Conservation (phyloP, 2,888 invertebrate genomes). For the Dryobota labecula region DNA sequence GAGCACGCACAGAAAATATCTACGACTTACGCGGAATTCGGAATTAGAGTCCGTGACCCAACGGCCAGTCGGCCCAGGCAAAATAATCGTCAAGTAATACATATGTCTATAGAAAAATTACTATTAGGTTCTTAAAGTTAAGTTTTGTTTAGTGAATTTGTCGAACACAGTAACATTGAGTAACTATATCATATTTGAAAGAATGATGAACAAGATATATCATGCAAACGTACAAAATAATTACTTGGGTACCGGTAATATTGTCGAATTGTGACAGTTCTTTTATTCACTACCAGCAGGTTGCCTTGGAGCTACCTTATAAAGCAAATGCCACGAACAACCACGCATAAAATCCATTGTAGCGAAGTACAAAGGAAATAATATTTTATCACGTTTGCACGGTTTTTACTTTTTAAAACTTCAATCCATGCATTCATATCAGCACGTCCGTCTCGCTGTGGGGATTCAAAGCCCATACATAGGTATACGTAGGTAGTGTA, state of each 20-base stretch:
- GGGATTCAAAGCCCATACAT: conserved; percentile 33
- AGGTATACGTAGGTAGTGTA: conserved; percentile 3
- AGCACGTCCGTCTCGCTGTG: conserved; percentile 49
- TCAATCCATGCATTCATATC: conserved; percentile 53
- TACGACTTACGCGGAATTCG: conserved; percentile 61
- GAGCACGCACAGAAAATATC: conserved; percentile 63
- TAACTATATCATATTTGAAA: not conserved
- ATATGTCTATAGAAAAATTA: conserved; percentile 32
- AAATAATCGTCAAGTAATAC: conserved; percentile 42
- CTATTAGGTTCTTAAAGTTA: not conserved
- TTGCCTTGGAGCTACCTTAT: conserved; percentile 17
- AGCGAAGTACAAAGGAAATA: conserved; percentile 46
- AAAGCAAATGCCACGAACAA: conserved; percentile 34
- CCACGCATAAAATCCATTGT: conserved; percentile 47
- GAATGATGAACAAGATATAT: not conserved
- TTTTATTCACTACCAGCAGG: conserved; percentile 4
- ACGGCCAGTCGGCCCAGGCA: conserved; percentile 9
- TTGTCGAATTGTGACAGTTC: not conserved
- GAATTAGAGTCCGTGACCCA: conserved; percentile 53
- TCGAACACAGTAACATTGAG: not conserved
- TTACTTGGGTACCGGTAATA: not conserved
- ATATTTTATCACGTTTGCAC: conserved; percentile 59
- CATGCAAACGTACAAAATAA: not conserved
- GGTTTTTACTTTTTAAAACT: conserved; percentile 55
- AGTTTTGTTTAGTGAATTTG: not conserved